Conservation (phyloP, 2,888 invertebrate genomes). For the Panzeria rudis region DNA sequence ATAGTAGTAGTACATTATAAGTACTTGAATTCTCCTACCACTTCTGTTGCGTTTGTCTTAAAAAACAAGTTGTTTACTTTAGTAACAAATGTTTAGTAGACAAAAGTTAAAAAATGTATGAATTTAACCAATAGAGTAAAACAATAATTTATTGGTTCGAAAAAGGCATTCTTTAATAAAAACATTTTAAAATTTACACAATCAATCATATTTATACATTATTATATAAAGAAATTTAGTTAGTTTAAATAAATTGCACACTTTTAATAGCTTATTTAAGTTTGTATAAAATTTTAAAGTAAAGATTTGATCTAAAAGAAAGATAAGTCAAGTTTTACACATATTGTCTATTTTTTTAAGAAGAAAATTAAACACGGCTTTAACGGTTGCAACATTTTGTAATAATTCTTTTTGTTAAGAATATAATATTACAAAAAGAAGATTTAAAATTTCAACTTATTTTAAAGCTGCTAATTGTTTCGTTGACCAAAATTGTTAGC, state of each 20-base stretch:
- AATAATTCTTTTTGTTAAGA: not conserved
- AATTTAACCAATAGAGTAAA: not conserved
- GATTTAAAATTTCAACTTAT: not conserved
- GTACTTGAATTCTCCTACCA: too few species aligned
- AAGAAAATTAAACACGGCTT: not conserved
- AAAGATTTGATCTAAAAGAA: not conserved
- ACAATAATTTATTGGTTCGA: not conserved
- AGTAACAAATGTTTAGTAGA: constrained; percentile 15
- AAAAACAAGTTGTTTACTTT: constrained; percentile 24
- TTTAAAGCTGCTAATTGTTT: not conserved
- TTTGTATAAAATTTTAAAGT: not conserved
- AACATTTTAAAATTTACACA: not conserved
- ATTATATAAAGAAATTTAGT: not conserved
- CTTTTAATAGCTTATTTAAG: not conserved
- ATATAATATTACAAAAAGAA: not conserved
- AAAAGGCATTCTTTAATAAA: not conserved
- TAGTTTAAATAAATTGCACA: not conserved
- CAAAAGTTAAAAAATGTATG: not conserved
- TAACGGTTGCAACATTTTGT: not conserved
- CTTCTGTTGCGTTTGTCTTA: not conserved
- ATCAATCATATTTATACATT: not conserved
- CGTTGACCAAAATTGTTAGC: not conserved
- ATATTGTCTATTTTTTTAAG: not conserved
- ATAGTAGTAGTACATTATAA: too few species aligned
- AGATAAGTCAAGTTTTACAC: not conserved